A percentile compares a stretch with the other conserved stretches of the same genome.
phyloP scores from a whole-genome alignment of 2,888 invertebrate species.

The Brachyptera risi region DNA sequence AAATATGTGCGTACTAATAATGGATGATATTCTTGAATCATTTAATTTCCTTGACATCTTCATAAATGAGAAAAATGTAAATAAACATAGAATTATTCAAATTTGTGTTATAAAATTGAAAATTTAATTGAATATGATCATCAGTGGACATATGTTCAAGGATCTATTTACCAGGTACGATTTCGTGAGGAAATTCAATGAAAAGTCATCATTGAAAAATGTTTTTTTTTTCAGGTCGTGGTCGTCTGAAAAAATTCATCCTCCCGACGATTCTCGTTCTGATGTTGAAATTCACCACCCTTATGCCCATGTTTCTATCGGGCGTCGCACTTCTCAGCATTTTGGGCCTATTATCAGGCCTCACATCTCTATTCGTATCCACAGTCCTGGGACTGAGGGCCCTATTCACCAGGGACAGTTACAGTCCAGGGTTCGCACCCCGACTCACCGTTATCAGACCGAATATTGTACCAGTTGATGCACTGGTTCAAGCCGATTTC shows the following conservation, averaged over 20 bases:
- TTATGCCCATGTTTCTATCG: constrained; percentile 57
- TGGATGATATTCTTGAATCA: too few species aligned
- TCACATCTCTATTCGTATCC: constrained; percentile 58
- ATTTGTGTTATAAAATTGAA: too few species aligned
- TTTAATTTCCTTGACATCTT: too few species aligned
- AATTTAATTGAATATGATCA: too few species aligned
- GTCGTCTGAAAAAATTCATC: constrained; percentile 53
- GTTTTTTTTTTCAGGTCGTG: constrained; percentile 38
- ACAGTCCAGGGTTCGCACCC: constrained; percentile 38
- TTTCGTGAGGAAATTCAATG: too few species aligned
- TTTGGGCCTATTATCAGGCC: constrained; percentile 59
- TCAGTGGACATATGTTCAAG: too few species aligned
- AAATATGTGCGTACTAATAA: too few species aligned
- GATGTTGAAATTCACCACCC: constrained; percentile 58
- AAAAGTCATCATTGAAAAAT: too few species aligned
- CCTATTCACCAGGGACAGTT: constrained; percentile 33
- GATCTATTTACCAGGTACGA: too few species aligned
- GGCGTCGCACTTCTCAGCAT: constrained; percentile 59
- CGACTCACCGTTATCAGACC: constrained; percentile 40
- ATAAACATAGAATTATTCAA: too few species aligned
- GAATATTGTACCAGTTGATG: constrained; percentile 43
- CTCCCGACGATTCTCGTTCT: constrained; percentile 59
- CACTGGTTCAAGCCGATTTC: constrained; percentile 40
- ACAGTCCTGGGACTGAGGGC: constrained; percentile 39
- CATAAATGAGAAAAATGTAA: too few species aligned